Conservation (phyloP, 2,888 invertebrate genomes). For the Biston stratarius region DNA sequence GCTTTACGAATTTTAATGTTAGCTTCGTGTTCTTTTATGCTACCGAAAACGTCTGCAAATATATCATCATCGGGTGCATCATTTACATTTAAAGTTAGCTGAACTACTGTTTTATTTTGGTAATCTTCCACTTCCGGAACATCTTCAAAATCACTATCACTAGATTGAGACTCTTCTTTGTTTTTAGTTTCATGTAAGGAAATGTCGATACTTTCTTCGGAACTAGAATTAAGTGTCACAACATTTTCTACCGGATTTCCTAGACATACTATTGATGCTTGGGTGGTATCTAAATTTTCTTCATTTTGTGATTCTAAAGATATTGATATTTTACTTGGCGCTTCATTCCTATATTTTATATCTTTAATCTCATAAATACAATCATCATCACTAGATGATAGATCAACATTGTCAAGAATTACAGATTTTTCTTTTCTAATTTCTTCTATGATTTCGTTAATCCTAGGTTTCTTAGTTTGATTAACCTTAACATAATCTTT, state of each 20-base stretch:
- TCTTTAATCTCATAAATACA: conserved; percentile 58
- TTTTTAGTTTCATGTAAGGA: neutral
- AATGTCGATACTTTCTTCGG: conserved; percentile 50
- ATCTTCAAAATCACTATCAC: conserved; percentile 84
- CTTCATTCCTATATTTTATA: conserved; percentile 50
- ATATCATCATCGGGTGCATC: conserved; percentile 85
- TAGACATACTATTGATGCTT: conserved; percentile 65
- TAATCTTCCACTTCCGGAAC: conserved; percentile 70
- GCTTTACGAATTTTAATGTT: conserved; percentile 28
- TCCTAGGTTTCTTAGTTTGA: conserved; percentile 56
- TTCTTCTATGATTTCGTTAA: conserved; percentile 72
- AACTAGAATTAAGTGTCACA: conserved; percentile 64
- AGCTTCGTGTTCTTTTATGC: conserved; percentile 29
- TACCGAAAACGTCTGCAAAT: conserved; percentile 90
- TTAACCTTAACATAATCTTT: conserved; percentile 42
- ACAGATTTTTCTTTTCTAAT: conserved; percentile 71
- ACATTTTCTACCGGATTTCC: conserved; percentile 61
- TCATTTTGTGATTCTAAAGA: conserved; percentile 33
- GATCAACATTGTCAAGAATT: conserved; percentile 66
- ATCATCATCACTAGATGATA: conserved; percentile 77
- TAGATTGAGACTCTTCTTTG: conserved; percentile 61
- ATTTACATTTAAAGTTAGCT: conserved; percentile 75
- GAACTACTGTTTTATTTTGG: conserved; percentile 70
- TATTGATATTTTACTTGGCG: conserved; percentile 8
- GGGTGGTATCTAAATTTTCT: conserved; percentile 52